These are phyloP conservation scores for Nannoperca australis DNA, from an alignment of 2,797 vertebrate species.

Conservation along the genomic window DNA sequence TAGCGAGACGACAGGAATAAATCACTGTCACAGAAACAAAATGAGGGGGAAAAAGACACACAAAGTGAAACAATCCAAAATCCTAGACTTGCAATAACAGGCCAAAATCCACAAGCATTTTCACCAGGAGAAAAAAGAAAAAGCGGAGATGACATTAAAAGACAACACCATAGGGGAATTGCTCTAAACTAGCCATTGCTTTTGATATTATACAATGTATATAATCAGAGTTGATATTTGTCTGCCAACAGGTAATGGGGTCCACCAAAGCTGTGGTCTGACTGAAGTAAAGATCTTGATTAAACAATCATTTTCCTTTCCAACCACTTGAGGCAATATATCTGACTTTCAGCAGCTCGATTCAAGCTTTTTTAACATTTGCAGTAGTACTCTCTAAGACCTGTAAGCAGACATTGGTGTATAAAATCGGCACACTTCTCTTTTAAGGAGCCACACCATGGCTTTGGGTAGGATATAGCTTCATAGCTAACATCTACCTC, in stretches of 20 bases:
- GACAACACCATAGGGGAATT: not conserved
- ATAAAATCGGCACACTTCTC: not conserved
- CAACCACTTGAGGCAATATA: not conserved
- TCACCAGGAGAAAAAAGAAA: not conserved
- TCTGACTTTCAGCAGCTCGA: not conserved
- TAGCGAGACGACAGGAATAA: slow-evolving; percentile 30
- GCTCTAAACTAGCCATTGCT: not conserved
- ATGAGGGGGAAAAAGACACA: not conserved
- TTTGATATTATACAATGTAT: not conserved
- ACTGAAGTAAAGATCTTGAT: not conserved
- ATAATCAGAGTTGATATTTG: not conserved
- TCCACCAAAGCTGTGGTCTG: not conserved
- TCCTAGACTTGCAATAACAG: not conserved
- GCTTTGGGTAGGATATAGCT: not conserved
- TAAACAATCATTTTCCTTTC: slow-evolving; percentile 9
- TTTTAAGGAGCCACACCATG: not conserved
- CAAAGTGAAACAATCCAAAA: slow-evolving; percentile 8
- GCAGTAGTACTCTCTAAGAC: not conserved
- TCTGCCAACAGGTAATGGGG: not conserved
- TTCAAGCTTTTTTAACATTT: not conserved
- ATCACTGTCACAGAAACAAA: slow-evolving; percentile 24
- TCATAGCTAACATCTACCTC: not conserved
- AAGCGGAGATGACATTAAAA: not conserved
- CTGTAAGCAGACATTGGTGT: not conserved
- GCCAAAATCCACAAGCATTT: not conserved